phyloP scores from a whole-genome alignment of 2,888 invertebrate species.

The Leptopterna dolabrata region DNA sequence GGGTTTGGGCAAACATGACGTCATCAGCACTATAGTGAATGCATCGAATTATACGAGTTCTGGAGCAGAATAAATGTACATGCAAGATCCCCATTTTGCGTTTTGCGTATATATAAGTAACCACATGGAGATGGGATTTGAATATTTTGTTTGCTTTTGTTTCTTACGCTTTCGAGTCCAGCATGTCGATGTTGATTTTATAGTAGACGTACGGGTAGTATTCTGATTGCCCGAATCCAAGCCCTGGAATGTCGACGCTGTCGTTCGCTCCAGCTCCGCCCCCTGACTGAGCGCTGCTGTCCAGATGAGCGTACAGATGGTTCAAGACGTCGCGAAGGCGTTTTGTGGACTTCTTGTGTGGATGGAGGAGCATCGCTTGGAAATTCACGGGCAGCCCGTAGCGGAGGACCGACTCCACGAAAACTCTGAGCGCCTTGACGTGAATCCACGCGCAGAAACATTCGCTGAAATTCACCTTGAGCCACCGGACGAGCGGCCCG shows the following conservation, averaged over 20 bases:
- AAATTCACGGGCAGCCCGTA: slow-evolving; percentile 99
- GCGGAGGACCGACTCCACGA: slow-evolving; percentile 99
- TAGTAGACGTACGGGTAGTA: slow-evolving; percentile 99
- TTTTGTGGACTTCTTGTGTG: slow-evolving; percentile 89
- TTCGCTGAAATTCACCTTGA: slow-evolving; percentile 99
- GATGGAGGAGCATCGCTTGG: slow-evolving; percentile 94
- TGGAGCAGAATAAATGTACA: too few relatives aligned
- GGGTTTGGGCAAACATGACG: too few relatives aligned
- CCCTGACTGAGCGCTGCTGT: slow-evolving; percentile 85
- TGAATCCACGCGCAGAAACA: slow-evolving; percentile 99
- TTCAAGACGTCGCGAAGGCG: slow-evolving; percentile 90
- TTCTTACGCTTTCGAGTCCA: slow-evolving; percentile 72
- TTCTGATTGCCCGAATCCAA: slow-evolving; percentile 93
- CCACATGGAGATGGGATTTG: background rate
- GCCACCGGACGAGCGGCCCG: slow-evolving; percentile 96
- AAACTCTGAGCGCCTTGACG: slow-evolving; percentile 97
- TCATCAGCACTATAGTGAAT: too few relatives aligned
- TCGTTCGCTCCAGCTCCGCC: slow-evolving; percentile 71
- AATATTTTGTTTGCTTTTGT: background rate
- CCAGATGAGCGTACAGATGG: slow-evolving; percentile 93
- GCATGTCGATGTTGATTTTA: slow-evolving; percentile 95
- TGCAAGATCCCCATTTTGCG: too few relatives aligned
- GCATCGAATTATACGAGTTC: too few relatives aligned
- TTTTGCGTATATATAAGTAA: too few relatives aligned
- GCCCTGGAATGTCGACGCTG: slow-evolving; percentile 95